Percentiles rank a stretch among this genome's conserved stretches.
Evolutionary conservation across 1,140 invertebrate species (phyloP).

Genomic region (Psilanteris sp.): DNA sequence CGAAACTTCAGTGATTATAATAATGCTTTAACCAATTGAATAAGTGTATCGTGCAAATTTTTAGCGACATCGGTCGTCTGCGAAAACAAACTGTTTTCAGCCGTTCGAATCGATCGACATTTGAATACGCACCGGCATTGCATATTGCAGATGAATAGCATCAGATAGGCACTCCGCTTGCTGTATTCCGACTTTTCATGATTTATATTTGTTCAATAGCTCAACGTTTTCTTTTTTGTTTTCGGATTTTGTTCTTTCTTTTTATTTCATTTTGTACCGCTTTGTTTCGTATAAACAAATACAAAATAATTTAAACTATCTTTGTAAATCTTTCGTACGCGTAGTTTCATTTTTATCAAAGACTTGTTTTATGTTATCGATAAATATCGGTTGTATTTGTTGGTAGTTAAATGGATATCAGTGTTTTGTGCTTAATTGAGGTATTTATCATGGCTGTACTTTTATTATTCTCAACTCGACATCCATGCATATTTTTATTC

Average conservation of each 20-base stretch:
- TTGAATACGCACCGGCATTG: conserved; percentile 50
- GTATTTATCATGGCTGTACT: conserved; percentile 25
- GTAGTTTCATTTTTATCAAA: too few species aligned
- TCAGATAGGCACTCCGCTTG: conserved; percentile 5
- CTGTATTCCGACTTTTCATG: conserved; percentile 45
- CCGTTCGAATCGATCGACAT: conserved; percentile 47
- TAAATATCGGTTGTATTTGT: not conserved
- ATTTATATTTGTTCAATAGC: conserved; percentile 34
- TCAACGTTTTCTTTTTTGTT: conserved; percentile 7
- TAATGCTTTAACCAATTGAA: conserved; percentile 18
- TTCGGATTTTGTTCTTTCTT: conserved; percentile 35
- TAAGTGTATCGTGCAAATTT: conserved; percentile 16
- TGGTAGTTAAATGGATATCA: not conserved
- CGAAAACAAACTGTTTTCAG: conserved; percentile 21
- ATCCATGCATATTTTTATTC: not conserved
- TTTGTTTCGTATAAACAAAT: not conserved
- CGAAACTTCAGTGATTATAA: conserved; percentile 6
- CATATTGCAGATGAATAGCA: conserved; percentile 53
- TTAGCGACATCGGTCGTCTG: conserved; percentile 1
- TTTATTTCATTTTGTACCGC: too few species aligned
- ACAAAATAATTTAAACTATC: not conserved
- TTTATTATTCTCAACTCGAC: conserved; percentile 13
- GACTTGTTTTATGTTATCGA: not conserved
- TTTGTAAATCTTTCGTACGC: too few species aligned
- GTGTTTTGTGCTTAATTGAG: conserved; percentile 14